Percentiles rank a stretch among this genome's conserved stretches.
These are phyloP conservation scores for Melieria picta DNA, from an alignment of 2,888 invertebrate genomes.

Conservation along the genomic window DNA sequence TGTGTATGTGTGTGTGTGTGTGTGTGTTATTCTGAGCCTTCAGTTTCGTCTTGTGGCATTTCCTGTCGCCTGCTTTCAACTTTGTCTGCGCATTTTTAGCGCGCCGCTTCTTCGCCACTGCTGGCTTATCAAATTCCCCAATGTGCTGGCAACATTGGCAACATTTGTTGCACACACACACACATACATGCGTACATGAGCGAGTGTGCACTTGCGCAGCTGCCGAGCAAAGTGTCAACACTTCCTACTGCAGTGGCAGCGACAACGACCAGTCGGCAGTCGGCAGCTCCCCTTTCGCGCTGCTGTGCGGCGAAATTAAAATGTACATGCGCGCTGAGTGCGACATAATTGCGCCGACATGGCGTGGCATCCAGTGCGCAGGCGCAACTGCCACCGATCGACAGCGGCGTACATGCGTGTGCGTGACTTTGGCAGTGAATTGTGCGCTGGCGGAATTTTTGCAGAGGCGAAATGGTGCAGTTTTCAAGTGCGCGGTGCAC, in stretches of 20 bases:
- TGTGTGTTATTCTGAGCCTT: no score
- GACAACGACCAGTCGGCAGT: no score
- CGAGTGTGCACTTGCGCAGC: not conserved
- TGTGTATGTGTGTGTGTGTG: no score
- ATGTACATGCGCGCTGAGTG: slow-evolving; percentile 31
- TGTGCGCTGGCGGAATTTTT: not conserved
- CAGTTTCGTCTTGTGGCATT: slow-evolving; percentile 6
- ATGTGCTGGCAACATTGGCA: slow-evolving; percentile 14
- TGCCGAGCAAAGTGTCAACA: slow-evolving; percentile 19
- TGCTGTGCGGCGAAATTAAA: slow-evolving; percentile 33
- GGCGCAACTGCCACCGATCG: not conserved
- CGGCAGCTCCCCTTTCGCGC: not conserved
- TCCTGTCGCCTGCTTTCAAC: slow-evolving; percentile 8
- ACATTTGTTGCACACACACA: not conserved
- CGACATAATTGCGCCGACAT: slow-evolving; percentile 40
- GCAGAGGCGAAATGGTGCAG: no score
- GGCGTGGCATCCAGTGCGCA: slow-evolving; percentile 12
- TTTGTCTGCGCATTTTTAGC: not conserved
- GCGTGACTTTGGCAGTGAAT: not conserved
- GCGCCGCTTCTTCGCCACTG: not conserved
- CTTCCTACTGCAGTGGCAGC: slow-evolving; percentile 22
- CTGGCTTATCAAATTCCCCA: slow-evolving; percentile 29
- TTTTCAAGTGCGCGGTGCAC: no score
- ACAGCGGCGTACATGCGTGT: no score
- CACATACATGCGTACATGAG: not conserved